These are phyloP conservation scores for Lophius americanus DNA, from an alignment of 2,797 vertebrate species.

Conservation along the genomic window DNA sequence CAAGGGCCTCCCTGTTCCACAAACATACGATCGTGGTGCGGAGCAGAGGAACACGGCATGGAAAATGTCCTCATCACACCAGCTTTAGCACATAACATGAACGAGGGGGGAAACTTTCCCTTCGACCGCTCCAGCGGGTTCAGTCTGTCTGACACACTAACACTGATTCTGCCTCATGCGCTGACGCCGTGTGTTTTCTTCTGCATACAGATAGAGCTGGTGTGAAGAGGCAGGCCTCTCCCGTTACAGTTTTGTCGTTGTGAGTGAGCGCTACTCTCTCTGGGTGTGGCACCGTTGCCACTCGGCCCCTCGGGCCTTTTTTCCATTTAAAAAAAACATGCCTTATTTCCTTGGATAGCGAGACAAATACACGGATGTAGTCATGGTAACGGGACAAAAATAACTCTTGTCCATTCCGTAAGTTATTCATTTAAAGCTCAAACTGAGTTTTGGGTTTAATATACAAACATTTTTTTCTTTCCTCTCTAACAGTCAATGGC, in stretches of 20 bases:
- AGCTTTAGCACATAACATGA: conserved; percentile 46
- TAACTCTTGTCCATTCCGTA: background rate
- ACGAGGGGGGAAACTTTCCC: conserved; percentile 39
- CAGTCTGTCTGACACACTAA: conserved; percentile 29
- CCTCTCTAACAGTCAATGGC: background rate
- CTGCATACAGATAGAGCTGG: conserved; percentile 65
- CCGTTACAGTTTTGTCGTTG: conserved; percentile 55
- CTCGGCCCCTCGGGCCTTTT: conserved; percentile 68
- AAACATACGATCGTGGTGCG: conserved; percentile 47
- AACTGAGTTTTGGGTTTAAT: background rate
- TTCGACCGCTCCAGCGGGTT: conserved; percentile 12
- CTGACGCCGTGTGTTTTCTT: conserved; percentile 60
- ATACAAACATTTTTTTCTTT: background rate
- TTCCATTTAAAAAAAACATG: conserved; percentile 61
- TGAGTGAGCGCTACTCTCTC: conserved; percentile 46
- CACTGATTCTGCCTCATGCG: conserved; percentile 15
- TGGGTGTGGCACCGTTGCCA: conserved; percentile 72
- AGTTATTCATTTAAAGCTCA: background rate
- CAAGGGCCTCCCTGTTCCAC: conserved; percentile 71
- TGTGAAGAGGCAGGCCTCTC: conserved; percentile 61
- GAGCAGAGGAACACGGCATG: conserved; percentile 57
- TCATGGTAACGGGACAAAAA: background rate
- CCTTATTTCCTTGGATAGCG: conserved; percentile 52
- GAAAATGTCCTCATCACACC: conserved; percentile 68
- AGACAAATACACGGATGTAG: conserved; percentile 10